Evolutionary conservation across 1,140 invertebrate species (phyloP).

Genomic region (Oreohelix idahoensis): DNA sequence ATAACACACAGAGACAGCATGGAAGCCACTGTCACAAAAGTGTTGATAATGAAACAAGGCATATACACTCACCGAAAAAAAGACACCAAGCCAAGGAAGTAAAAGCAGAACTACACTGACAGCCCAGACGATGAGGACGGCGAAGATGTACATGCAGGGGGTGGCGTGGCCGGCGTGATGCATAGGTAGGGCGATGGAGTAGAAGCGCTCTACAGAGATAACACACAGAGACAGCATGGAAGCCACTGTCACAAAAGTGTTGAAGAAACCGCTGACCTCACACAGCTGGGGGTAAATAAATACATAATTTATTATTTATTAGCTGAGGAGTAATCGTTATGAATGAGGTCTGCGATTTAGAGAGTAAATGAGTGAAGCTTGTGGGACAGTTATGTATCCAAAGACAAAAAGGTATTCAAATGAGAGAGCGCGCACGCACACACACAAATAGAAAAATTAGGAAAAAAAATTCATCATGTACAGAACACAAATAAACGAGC

Average conservation of each 20-base stretch:
- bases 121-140: constrained; percentile 31
- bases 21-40: constrained; percentile 36
- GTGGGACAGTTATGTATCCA: too few relatives aligned
- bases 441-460: too few relatives aligned
- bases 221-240: constrained; percentile 41
- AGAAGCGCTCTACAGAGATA: constrained; percentile 45
- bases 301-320: too few relatives aligned
- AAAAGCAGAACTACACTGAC: constrained; percentile 2
- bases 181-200: constrained; percentile 47
- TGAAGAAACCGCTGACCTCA: constrained; percentile 30
- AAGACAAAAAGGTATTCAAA: too few relatives aligned
- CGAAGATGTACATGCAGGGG: constrained; percentile 7
- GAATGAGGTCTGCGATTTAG: too few relatives aligned
- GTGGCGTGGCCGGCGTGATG: constrained; percentile 45
- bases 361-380: too few relatives aligned
- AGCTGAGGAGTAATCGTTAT: too few relatives aligned
- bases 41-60: too few relatives aligned
- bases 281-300: constrained; percentile 16
- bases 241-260: constrained; percentile 25
- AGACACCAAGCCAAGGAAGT: constrained; percentile 34
- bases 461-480: too few relatives aligned
- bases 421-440: too few relatives aligned
- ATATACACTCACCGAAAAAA: too few relatives aligned
- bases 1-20: constrained; percentile 41
- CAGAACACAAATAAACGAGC: too few relatives aligned